Base-by-base conservation (phyloP, 2,888 invertebrate species). In the Opisthograptis luteolata region DNA sequence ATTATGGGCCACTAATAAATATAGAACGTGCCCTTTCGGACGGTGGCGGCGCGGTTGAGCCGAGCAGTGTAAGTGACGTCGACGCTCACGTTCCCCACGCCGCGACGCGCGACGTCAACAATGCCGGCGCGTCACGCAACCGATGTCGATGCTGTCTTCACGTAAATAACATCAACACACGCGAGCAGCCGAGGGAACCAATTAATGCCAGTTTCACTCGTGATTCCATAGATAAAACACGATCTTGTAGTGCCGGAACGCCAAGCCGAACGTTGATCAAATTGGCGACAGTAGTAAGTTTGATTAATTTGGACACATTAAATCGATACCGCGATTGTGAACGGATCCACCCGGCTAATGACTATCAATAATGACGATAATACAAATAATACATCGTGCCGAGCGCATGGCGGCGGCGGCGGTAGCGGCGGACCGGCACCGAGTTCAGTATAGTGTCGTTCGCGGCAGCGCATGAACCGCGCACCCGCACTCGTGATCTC, bases 11-110 rank as follows among this genome's bases (percentile, higher is more conserved):
- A 78, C 64, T 70, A 75, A 73, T 81, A 84, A 85, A 88, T 85
- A 88, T 88, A 89, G 87, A 87, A 81, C 82, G 85, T 85, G 85
- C 81, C 84, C 87, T 85, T 86, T 83, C 70, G 66, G 75, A 72
- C 73, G 76, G 77, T 75, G 77, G 85, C 85, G 86, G 85, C 87
- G 87, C 87, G 87, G 84, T 84, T 83, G 83, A 85, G 82, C 82
- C 80, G 69, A 79, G 79, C 76, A 74, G 77, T 79, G 81, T 30
- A 30, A 78, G 84, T 85, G 86, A 87, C 85, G 87, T 82, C 77
- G 80, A 62, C 79, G 80, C 81, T 80, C 82, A 78, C 76, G 84
- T 81, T 85, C 85, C 86, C 87, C 87, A 84, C 84, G 85, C 79
- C 84, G 76, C 77, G 76, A 76, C 78, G 85, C 84, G 81, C 76